Conservation (phyloP, 2,113 vertebrate species). For the Leptocoma aspasia region DNA sequence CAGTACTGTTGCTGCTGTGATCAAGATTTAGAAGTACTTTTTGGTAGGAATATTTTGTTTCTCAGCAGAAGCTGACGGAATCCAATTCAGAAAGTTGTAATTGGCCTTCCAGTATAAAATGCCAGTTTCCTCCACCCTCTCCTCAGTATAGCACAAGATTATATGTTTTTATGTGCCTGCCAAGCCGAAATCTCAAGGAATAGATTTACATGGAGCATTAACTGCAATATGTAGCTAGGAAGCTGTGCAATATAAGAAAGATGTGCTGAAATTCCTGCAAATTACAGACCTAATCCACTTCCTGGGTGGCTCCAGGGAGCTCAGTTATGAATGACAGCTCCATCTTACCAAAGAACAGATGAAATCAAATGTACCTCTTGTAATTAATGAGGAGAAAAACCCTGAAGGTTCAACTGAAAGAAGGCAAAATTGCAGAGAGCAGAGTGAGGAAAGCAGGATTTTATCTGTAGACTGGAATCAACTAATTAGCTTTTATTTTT, state of each 20-base stretch:
- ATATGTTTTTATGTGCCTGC: background rate
- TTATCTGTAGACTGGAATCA: background rate
- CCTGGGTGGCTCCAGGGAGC: background rate
- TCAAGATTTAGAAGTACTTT: background rate
- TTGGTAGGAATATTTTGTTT: background rate
- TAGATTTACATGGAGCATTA: background rate
- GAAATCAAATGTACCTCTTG: background rate
- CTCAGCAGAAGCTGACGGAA: background rate
- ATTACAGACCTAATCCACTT: background rate
- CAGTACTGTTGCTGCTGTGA: background rate
- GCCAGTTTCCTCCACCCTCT: background rate
- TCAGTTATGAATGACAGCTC: background rate
- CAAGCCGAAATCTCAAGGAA: background rate
- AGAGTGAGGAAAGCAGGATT: background rate
- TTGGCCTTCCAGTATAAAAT: background rate
- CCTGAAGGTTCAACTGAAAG: background rate
- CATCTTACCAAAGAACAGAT: background rate
- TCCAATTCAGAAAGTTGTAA: background rate
- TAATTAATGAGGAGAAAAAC: background rate
- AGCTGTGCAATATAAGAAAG: background rate
- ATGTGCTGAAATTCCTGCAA: background rate
- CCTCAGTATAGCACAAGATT: background rate
- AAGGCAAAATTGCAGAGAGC: background rate
- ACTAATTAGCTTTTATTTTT: constrained; percentile 21
- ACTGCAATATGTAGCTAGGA: background rate